Percentiles rank a stretch among this genome's conserved stretches.
phyloP scores from a whole-genome alignment of 2,113 vertebrate genomes.

The Scartelaos histophorus region DNA sequence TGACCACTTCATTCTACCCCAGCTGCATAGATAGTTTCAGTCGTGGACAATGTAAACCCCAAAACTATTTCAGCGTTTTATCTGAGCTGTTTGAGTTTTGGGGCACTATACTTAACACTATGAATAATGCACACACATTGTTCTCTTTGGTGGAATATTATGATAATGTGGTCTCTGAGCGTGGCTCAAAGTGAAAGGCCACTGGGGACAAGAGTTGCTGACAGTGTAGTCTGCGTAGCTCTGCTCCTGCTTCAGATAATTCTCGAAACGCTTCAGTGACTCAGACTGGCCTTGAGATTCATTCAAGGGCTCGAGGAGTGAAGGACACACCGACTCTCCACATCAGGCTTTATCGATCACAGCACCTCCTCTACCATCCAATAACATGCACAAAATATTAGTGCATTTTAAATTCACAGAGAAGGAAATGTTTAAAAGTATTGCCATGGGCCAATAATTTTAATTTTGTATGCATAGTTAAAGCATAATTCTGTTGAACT shows the following conservation, averaged over 20 bases:
- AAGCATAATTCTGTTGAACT: not conserved
- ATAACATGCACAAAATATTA: not conserved
- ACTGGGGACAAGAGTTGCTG: conserved; percentile 31
- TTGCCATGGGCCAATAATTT: not conserved
- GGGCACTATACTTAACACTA: not conserved
- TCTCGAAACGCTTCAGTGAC: conserved; percentile 30
- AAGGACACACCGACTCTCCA: conserved; percentile 16
- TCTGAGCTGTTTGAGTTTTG: not conserved
- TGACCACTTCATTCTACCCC: not conserved
- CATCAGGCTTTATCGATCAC: conserved; percentile 24
- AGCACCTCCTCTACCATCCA: not conserved
- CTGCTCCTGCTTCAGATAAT: conserved; percentile 40
- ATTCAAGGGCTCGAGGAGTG: conserved; percentile 31
- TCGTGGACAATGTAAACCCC: not conserved
- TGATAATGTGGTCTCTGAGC: not conserved
- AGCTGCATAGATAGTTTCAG: not conserved
- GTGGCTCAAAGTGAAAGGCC: conserved; percentile 21
- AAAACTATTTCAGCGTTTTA: not conserved
- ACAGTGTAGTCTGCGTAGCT: conserved; percentile 21
- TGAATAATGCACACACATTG: not conserved
- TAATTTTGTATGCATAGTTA: not conserved
- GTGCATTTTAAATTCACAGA: not conserved
- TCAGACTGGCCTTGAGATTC: conserved; percentile 47
- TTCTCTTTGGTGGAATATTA: not conserved
- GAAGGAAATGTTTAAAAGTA: not conserved